phyloP scores from a whole-genome alignment of 1,140 invertebrate species.

The Lepidurus couesii region DNA sequence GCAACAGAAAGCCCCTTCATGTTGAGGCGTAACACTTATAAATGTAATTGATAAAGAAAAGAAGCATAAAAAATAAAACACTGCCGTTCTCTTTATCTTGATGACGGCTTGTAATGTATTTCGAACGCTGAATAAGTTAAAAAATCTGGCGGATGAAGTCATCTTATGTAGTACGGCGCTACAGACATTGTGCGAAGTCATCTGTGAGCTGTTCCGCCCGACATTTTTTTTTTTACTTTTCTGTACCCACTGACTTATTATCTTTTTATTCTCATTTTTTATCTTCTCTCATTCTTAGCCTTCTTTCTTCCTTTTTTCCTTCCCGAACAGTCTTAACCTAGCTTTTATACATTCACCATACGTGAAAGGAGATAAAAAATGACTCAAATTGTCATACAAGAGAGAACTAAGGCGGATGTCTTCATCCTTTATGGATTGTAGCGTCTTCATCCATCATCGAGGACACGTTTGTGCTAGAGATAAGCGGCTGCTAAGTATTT shows the following conservation, averaged over 20 bases:
- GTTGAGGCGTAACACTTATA: too few relatives aligned
- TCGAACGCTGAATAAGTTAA: too few relatives aligned
- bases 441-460: conserved; percentile 13
- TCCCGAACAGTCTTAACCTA: not conserved
- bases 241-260: not conserved
- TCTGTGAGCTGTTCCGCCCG: conserved; percentile 2
- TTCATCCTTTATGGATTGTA: not conserved
- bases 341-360: not conserved
- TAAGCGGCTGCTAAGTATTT: conserved; percentile 1
- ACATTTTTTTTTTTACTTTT: not conserved
- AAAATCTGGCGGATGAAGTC: not conserved
- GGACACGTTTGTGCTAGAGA: not conserved
- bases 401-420: conserved; percentile 2
- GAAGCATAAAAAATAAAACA: too few relatives aligned
- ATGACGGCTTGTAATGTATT: too few relatives aligned
- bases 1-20: too few relatives aligned
- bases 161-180: not conserved
- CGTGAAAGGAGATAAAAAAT: conserved; percentile 14
- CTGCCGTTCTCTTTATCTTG: too few relatives aligned
- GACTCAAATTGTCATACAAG: conserved; percentile 1
- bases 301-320: not conserved
- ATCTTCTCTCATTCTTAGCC: not conserved
- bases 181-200: not conserved
- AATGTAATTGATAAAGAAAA: too few relatives aligned
- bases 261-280: not conserved